Evolutionary conservation across 1,140 invertebrate genomes (phyloP).

Genomic region (Drosophila mayri): DNA sequence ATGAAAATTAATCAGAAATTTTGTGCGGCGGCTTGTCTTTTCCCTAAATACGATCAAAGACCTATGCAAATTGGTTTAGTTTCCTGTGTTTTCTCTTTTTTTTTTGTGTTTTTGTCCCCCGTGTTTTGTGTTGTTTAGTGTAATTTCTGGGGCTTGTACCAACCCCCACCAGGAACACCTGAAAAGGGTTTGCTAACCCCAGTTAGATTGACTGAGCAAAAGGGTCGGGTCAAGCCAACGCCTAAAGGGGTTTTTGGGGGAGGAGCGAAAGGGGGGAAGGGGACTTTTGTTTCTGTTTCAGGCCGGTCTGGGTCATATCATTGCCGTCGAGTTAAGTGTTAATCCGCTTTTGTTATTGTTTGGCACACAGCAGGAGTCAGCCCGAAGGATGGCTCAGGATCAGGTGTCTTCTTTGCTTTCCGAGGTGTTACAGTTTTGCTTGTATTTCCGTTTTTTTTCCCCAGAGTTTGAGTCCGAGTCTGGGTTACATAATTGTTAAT

Average conservation of each 20-base stretch:
- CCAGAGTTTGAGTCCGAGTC: background rate
- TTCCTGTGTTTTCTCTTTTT: background rate
- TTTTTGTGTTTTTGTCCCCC: background rate
- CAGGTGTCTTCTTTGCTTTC: slow-evolving; percentile 55
- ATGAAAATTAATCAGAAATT: slow-evolving; percentile 47
- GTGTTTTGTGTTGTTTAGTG: slow-evolving; percentile 44
- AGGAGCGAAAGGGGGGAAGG: background rate
- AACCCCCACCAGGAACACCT: slow-evolving; percentile 23
- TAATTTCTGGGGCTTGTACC: slow-evolving; percentile 53
- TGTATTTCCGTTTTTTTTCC: slow-evolving; percentile 13
- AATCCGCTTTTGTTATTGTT: slow-evolving; percentile 83
- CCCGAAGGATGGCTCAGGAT: slow-evolving; percentile 27
- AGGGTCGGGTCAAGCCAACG: slow-evolving; percentile 60
- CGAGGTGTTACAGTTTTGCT: slow-evolving; percentile 58
- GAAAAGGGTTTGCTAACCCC: slow-evolving; percentile 51
- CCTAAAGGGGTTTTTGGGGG: slow-evolving; percentile 1
- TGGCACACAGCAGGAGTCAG: slow-evolving; percentile 53
- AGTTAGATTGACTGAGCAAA: slow-evolving; percentile 77
- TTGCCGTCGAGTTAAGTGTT: slow-evolving; percentile 75
- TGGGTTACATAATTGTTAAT: slow-evolving; percentile 76
- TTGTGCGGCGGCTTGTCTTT: slow-evolving; percentile 30
- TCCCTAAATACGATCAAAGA: slow-evolving; percentile 39
- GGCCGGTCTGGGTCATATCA: slow-evolving; percentile 61
- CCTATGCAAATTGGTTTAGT: slow-evolving; percentile 41
- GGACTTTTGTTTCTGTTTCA: slow-evolving; percentile 22